phyloP scores from a whole-genome alignment of 2,113 vertebrate species.

The Egretta garzetta region DNA sequence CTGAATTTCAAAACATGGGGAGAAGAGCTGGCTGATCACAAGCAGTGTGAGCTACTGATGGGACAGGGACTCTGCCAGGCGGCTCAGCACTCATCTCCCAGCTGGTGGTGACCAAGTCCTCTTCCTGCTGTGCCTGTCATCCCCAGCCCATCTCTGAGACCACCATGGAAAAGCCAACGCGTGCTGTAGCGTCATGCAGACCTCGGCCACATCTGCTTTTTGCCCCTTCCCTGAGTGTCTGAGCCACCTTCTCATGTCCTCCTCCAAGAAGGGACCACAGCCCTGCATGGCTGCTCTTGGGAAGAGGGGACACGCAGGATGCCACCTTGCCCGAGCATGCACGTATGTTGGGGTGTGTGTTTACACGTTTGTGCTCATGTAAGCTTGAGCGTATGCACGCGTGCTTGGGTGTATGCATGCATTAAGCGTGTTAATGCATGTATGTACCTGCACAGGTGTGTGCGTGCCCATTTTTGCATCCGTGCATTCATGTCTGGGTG shows the following conservation, averaged over 20 bases:
- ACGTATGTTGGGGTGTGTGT: accelerated
- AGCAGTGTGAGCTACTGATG: neutral
- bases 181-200: neutral
- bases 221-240: neutral
- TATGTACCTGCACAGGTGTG: neutral
- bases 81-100: neutral
- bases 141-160: neutral
- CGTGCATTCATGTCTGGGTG: accelerated
- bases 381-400: accelerated
- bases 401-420: neutral
- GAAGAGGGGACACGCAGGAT: neutral
- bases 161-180: accelerated
- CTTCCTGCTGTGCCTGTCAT: neutral
- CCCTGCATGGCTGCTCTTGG: neutral
- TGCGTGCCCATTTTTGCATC: neutral
- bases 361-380: neutral
- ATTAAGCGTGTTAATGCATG: neutral
- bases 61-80: neutral
- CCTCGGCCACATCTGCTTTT: neutral
- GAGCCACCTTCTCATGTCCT: accelerated
- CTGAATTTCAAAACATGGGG: neutral
- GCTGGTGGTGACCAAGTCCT: neutral
- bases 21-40: neutral
- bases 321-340: neutral
- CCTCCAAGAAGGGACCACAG: neutral